Evolutionary conservation across 2,797 vertebrate genomes (phyloP).

Genomic region (Dendrocincla fuliginosa): DNA sequence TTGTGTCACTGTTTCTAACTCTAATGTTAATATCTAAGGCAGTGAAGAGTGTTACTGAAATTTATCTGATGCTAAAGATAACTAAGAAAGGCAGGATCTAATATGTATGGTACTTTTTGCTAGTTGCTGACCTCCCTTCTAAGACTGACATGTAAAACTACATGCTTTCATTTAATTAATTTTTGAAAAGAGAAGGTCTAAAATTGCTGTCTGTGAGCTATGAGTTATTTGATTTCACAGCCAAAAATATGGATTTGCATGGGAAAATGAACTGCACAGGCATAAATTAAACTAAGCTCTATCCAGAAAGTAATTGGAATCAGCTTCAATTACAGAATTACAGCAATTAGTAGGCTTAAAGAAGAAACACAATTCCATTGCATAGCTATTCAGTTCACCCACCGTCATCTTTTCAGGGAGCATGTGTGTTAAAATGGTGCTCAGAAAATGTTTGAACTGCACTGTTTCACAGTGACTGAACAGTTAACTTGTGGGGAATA

Average conservation of each 20-base stretch:
- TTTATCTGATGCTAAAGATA: background rate
- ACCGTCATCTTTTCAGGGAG: background rate
- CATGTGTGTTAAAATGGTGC: background rate
- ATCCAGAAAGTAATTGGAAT: conserved; percentile 3
- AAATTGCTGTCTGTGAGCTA: background rate
- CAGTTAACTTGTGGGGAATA: background rate
- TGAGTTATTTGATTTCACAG: background rate
- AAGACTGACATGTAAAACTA: background rate
- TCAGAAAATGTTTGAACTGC: background rate
- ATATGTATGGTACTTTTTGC: background rate
- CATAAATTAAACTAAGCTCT: background rate
- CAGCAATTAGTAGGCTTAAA: background rate
- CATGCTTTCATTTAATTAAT: background rate
- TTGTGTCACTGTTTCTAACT: background rate
- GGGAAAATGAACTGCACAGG: background rate
- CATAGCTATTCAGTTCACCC: background rate
- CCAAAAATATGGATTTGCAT: background rate
- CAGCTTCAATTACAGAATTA: background rate
- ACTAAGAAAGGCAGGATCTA: background rate
- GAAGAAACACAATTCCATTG: background rate
- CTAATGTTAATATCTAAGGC: background rate
- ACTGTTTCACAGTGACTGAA: background rate
- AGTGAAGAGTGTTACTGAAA: background rate
- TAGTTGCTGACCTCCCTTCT: background rate
- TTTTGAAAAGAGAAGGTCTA: background rate